Percentiles rank a stretch among this genome's conserved stretches.
These are phyloP conservation scores for Acanthis flammea DNA, from an alignment of 2,797 vertebrate species.

Conservation along the genomic window DNA sequence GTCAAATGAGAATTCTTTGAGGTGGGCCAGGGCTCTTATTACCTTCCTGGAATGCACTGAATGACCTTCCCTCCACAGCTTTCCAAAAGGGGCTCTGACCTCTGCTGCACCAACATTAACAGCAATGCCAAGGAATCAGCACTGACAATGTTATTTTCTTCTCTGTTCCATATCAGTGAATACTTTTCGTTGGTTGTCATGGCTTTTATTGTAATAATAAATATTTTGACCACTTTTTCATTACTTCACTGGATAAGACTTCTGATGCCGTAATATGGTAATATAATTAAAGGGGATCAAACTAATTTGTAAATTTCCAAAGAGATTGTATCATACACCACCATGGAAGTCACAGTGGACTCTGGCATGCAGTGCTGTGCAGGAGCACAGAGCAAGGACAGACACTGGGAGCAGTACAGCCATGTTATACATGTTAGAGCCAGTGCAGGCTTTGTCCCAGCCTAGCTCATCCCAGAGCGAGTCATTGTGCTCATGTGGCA, in stretches of 20 bases:
- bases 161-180: background rate
- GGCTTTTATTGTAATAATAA: background rate
- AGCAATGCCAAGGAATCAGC: background rate
- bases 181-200: background rate
- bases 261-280: background rate
- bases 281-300: background rate
- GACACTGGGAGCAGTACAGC: background rate
- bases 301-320: background rate
- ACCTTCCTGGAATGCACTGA: background rate
- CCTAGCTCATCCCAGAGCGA: background rate
- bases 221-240: background rate
- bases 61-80: background rate
- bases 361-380: background rate
- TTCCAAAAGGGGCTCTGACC: background rate
- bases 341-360: background rate
- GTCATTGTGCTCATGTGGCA: background rate
- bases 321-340: fast-evolving
- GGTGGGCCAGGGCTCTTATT: background rate
- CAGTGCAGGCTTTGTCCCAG: background rate
- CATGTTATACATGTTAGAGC: fast-evolving
- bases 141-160: background rate
- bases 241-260: background rate
- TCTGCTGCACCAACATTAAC: background rate
- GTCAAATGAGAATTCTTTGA: background rate
- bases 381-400: background rate